Conservation (phyloP, 2,888 invertebrate species). For the Macaria liturata region DNA sequence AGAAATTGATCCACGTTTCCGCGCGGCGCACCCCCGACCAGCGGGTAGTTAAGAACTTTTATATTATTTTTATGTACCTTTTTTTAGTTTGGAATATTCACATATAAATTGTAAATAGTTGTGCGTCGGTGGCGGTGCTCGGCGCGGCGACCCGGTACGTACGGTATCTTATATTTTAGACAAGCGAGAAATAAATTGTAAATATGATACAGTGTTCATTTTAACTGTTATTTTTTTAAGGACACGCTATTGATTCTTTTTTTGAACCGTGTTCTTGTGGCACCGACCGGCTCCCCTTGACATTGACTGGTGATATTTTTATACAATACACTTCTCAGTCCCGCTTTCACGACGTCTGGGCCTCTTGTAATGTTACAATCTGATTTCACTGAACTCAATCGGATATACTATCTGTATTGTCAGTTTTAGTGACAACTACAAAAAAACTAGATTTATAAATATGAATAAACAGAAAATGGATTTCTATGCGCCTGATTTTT, state of each 20-base stretch:
- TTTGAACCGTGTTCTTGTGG: slow-evolving; percentile 51
- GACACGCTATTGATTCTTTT: slow-evolving; percentile 59
- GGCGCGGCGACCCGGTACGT: slow-evolving; percentile 46
- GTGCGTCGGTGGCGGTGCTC: slow-evolving; percentile 27
- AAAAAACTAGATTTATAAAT: too few species aligned
- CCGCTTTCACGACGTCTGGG: background rate
- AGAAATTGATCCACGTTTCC: slow-evolving; percentile 33
- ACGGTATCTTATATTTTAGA: slow-evolving; percentile 59
- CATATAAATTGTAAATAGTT: slow-evolving; percentile 37
- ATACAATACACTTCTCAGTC: slow-evolving; percentile 14
- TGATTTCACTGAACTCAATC: too few species aligned
- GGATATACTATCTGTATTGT: too few species aligned
- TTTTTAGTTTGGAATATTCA: slow-evolving; percentile 32
- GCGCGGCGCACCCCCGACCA: slow-evolving; percentile 32
- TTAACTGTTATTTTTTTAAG: slow-evolving; percentile 76
- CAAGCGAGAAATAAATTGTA: slow-evolving; percentile 61
- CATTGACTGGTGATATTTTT: slow-evolving; percentile 33
- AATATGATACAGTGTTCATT: slow-evolving; percentile 76
- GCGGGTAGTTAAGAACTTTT: slow-evolving; percentile 27
- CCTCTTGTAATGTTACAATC: too few species aligned
- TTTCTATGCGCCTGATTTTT: too few species aligned
- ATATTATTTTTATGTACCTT: slow-evolving; percentile 31
- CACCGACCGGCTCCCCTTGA: slow-evolving; percentile 30
- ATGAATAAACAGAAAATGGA: too few species aligned
- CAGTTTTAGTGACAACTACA: too few species aligned